Percentiles rank a stretch among this genome's conserved stretches.
These are phyloP conservation scores for Whitmania pigra DNA, from an alignment of 1,140 invertebrate genomes.

Conservation along the genomic window DNA sequence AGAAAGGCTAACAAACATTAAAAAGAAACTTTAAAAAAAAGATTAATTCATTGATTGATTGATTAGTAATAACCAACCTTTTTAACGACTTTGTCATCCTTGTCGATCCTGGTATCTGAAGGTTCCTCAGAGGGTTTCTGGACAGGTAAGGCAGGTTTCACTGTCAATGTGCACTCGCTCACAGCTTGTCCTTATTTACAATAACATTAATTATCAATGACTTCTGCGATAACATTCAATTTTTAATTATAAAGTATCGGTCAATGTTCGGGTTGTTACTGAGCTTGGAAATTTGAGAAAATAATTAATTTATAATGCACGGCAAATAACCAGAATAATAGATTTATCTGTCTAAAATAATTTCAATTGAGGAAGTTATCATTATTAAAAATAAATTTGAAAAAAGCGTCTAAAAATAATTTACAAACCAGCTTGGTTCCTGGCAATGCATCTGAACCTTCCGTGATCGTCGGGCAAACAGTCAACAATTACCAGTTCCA, in stretches of 20 bases:
- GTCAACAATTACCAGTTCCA: slow-evolving; percentile 41
- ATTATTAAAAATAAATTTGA: not conserved
- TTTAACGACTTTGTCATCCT: not conserved
- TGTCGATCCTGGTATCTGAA: not conserved
- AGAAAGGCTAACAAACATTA: not conserved
- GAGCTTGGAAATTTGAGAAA: not conserved
- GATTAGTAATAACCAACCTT: slow-evolving; percentile 20
- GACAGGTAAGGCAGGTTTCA: slow-evolving; percentile 12
- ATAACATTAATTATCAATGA: too few species aligned
- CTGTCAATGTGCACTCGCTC: slow-evolving; percentile 20
- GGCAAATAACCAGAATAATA: not conserved
- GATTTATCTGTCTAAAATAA: not conserved
- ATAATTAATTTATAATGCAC: not conserved
- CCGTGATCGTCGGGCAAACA: slow-evolving; percentile 44
- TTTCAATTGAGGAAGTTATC: not conserved
- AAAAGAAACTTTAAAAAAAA: not conserved
- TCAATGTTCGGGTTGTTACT: too few species aligned
- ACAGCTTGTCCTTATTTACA: slow-evolving; percentile 18
- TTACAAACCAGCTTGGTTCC: slow-evolving; percentile 20
- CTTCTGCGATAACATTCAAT: too few species aligned
- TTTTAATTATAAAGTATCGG: too few species aligned
- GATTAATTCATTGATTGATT: too few species aligned
- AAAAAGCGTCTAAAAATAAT: not conserved
- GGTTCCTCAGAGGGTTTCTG: slow-evolving; percentile 1
- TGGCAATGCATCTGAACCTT: slow-evolving; percentile 28